phyloP scores from a whole-genome alignment of 2,888 invertebrate species.

The Carterocephalus palaemon region DNA sequence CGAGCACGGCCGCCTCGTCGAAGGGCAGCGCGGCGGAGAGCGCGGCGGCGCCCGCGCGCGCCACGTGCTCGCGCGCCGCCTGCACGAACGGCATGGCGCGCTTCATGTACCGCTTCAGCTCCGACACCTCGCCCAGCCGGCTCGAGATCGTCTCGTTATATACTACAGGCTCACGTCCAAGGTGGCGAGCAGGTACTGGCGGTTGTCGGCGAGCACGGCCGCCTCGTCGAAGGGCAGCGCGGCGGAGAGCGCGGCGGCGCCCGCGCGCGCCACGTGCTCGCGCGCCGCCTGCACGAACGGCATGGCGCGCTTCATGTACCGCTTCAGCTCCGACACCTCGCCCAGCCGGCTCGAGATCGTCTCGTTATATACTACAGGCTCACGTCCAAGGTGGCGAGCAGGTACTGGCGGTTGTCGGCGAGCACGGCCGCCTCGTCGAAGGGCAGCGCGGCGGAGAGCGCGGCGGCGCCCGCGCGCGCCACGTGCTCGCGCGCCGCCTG shows the following conservation, averaged over 20 bases:
- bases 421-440: constrained; percentile 93
- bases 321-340: too few relatives aligned
- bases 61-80: constrained; percentile 89
- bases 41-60: constrained; percentile 85
- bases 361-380: too few relatives aligned
- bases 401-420: constrained; percentile 85
- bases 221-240: too few relatives aligned
- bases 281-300: too few relatives aligned
- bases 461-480: constrained; percentile 84
- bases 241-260: too few relatives aligned
- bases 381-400: constrained; percentile 92
- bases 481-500: constrained; percentile 92
- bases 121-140: constrained; percentile 82
- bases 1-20: constrained; percentile 89
- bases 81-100: constrained; percentile 99
- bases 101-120: constrained; percentile 96
- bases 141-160: too few relatives aligned
- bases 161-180: too few relatives aligned
- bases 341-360: too few relatives aligned
- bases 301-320: too few relatives aligned
- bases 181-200: too few relatives aligned
- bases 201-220: too few relatives aligned
- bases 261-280: too few relatives aligned
- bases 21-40: constrained; percentile 91
- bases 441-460: constrained; percentile 89